Evolutionary conservation across 2,113 vertebrate species (phyloP).

Genomic region (Neodontobutis hainanensis): DNA sequence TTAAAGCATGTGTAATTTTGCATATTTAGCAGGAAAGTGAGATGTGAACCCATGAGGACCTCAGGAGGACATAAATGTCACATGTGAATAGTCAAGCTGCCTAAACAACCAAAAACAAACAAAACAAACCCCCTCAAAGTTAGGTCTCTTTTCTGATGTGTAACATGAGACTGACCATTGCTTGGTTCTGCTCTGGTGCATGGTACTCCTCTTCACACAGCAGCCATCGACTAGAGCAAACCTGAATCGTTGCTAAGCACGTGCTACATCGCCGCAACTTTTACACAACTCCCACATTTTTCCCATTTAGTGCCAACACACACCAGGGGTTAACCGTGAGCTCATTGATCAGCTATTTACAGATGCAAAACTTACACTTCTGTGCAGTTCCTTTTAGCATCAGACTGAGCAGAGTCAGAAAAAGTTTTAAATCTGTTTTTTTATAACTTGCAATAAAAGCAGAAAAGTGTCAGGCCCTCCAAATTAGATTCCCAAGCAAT

Average conservation of each 20-base stretch:
- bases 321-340: background rate
- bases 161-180: constrained; percentile 35
- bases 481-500: background rate
- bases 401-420: background rate
- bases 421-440: background rate
- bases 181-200: constrained; percentile 37
- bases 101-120: background rate
- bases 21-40: no score
- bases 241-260: constrained; percentile 40
- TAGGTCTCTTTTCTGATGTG: background rate
- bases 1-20: no score
- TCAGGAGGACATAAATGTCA: no score
- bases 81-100: no score
- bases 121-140: background rate
- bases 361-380: background rate
- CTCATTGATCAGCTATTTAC: constrained; percentile 1
- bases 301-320: background rate
- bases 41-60: no score
- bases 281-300: constrained; percentile 19
- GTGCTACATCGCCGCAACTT: constrained; percentile 3
- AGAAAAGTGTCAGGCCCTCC: background rate
- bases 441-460: background rate
- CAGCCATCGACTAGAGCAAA: constrained; percentile 8
- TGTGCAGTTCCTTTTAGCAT: background rate
- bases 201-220: constrained; percentile 3